Conservation (phyloP, 1,140 invertebrate species). For the Hermatobates lingyangjiaoensis region DNA sequence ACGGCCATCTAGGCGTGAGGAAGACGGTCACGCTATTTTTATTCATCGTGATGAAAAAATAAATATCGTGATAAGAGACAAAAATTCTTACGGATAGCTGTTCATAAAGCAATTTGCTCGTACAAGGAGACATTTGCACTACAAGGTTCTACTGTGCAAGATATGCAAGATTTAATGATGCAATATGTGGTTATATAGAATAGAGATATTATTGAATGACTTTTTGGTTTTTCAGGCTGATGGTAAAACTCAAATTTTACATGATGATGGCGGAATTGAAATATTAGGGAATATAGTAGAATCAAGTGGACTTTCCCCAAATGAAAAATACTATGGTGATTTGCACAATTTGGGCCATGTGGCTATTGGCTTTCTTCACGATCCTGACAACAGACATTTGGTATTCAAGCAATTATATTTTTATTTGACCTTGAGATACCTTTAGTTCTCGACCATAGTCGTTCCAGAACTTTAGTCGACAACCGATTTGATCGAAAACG, state of each 20-base stretch:
- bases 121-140: background rate
- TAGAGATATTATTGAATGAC: background rate
- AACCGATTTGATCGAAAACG: no score
- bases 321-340: slow-evolving; percentile 48
- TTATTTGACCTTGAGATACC: no score
- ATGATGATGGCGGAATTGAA: slow-evolving; percentile 53
- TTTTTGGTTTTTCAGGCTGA: slow-evolving; percentile 9
- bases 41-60: background rate
- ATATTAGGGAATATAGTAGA: slow-evolving; percentile 63
- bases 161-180: background rate
- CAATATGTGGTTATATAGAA: background rate
- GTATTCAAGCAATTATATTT: no score
- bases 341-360: slow-evolving; percentile 51
- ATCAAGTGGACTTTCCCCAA: slow-evolving; percentile 44
- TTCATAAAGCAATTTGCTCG: background rate
- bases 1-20: no score
- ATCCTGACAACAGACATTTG: slow-evolving; percentile 48
- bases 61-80: background rate
- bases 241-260: slow-evolving; percentile 27
- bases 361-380: slow-evolving; percentile 44
- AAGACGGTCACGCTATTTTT: no score
- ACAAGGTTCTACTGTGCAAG: background rate
- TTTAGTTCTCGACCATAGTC: no score
- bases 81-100: background rate
- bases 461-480: no score